A percentile compares a stretch with the other conserved stretches of the same genome.
phyloP scores from a whole-genome alignment of 1,140 invertebrate species.

The Chironomus striatipennis region DNA sequence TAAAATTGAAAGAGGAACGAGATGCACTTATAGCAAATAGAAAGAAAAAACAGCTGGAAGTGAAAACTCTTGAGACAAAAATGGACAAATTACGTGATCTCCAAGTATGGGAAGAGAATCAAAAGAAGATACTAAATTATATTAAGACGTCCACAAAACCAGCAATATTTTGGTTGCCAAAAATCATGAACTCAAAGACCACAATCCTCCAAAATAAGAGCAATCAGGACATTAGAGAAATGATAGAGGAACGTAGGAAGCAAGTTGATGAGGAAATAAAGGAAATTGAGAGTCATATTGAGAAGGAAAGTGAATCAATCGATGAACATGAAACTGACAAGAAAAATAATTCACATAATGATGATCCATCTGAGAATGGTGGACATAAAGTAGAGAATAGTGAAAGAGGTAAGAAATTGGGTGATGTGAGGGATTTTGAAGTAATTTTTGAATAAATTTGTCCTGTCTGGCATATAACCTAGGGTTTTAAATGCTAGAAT shows the following conservation, averaged over 20 bases:
- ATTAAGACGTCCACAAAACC: constrained; percentile 84
- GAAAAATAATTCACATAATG: background rate
- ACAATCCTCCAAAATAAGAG: constrained; percentile 43
- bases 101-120: constrained; percentile 76
- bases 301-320: constrained; percentile 25
- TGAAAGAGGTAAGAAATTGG: background rate
- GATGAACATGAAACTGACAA: constrained; percentile 24
- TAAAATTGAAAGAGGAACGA: constrained; percentile 73
- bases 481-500: too few species aligned
- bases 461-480: too few species aligned
- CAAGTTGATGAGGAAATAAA: constrained; percentile 34
- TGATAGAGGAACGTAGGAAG: constrained; percentile 29
- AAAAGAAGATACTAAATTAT: constrained; percentile 67
- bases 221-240: constrained; percentile 42
- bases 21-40: constrained; percentile 76
- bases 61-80: constrained; percentile 83
- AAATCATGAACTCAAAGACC: constrained; percentile 49
- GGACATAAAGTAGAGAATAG: background rate
- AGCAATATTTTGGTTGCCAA: constrained; percentile 79
- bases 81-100: constrained; percentile 80
- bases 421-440: too few species aligned
- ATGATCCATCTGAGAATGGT: background rate
- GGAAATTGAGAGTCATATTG: constrained; percentile 35
- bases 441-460: too few species aligned
- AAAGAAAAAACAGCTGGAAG: constrained; percentile 79